Percentiles rank a stretch among this genome's conserved stretches.
These are phyloP conservation scores for Dryococelus australis DNA, from an alignment of 2,888 invertebrate species.

Conservation along the genomic window DNA sequence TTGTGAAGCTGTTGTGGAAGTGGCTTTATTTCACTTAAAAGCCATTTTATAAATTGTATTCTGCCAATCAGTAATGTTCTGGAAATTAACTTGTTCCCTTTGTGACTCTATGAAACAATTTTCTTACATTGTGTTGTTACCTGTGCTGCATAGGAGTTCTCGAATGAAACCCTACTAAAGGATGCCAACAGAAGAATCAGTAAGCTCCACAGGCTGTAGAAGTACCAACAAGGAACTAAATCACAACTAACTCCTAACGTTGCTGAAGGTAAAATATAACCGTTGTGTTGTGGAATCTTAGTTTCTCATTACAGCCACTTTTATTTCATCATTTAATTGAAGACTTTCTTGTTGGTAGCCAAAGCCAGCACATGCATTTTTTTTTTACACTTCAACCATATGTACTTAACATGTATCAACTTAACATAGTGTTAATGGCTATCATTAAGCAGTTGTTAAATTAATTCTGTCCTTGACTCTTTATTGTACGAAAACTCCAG, in stretches of 20 bases:
- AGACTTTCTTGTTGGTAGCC: not conserved
- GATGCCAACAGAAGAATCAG: constrained; percentile 38
- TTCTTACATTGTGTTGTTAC: constrained; percentile 21
- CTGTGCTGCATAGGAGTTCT: constrained; percentile 40
- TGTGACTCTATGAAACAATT: not conserved
- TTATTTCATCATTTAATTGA: not conserved
- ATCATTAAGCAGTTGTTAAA: not conserved
- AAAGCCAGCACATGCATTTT: not conserved
- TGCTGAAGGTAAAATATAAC: constrained; percentile 18
- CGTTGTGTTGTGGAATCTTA: not conserved
- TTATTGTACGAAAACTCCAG: constrained; percentile 45
- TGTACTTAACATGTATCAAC: constrained; percentile 22
- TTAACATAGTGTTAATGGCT: not conserved
- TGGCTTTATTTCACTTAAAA: constrained; percentile 34
- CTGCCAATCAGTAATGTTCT: not conserved
- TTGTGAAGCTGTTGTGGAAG: constrained; percentile 26
- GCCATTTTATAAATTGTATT: constrained; percentile 28
- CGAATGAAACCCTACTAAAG: constrained; percentile 41
- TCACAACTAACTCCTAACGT: not conserved
- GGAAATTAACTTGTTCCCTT: not conserved
- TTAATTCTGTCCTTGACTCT: constrained; percentile 1
- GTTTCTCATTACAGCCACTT: not conserved
- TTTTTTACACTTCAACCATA: not conserved
- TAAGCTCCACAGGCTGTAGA: constrained; percentile 37
- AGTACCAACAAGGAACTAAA: constrained; percentile 26